Evolutionary conservation across 2,888 invertebrate species (phyloP), one percentile per base, ranked within the genome.

Genomic region (Melipona bicolor): DNA sequence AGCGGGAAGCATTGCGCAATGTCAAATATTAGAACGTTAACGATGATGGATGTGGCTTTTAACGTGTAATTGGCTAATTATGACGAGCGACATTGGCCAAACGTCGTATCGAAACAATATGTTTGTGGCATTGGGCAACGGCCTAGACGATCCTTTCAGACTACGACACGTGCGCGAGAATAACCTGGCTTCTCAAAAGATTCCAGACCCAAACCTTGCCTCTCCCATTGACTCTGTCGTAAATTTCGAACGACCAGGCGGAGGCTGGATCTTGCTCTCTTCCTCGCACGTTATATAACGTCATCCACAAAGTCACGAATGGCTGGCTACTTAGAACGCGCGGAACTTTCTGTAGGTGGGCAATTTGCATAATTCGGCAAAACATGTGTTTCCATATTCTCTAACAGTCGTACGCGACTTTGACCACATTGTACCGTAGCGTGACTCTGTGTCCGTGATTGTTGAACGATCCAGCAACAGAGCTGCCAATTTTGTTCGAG

Each of bases 71-170:
- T 49, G 65, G 49, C 54, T 78, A 80, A 79, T 85, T 83, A 78
- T 64, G 19, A 19, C 24, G 50, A 70, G 54, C n/a, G 59, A 36
- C 49, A 68, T 32, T 54, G 64, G 6, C 5, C 67, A 77, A 88
- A 79, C 50, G 32, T 21, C 24, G 61, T 73, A 69, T 56, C 56
- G 36, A 61, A 52, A 24, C 61, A 43, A 52, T 69, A 56, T 36
- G 78, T 52, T 49, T 77, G 9, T 9, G 77, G 69, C 64, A 59
- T 88, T 88, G 76, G 36, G 77, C 72, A 85, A 88, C 67, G 24
- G 32, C 69, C 69, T 43, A 21, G 61, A 36, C 54, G 54, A 59
- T 82, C 78, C 59, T 64, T n/a, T 50, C n/a, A 59, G n/a, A 70
- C 11, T 43, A 62, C 62, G 77, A 61, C 81, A 76, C 77, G 68